These are phyloP conservation scores for Sarcophaga variegata DNA, from an alignment of 2,888 invertebrate genomes.

Conservation along the genomic window DNA sequence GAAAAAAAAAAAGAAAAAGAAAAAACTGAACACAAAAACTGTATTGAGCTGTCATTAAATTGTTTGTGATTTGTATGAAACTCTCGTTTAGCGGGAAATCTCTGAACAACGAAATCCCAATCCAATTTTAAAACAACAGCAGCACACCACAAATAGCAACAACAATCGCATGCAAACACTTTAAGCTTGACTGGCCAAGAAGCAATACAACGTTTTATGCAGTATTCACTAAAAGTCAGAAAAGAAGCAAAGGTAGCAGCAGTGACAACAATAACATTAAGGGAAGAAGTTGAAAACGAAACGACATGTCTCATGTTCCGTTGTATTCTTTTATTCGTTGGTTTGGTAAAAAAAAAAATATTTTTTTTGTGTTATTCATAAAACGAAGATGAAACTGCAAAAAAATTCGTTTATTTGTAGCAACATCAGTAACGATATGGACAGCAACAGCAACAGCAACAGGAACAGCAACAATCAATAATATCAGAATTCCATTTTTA, in stretches of 20 bases:
- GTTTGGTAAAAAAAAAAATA: conserved; percentile 18
- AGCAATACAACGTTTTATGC: conserved; percentile 50
- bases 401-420: conserved; percentile 39
- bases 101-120: conserved; percentile 36
- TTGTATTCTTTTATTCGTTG: conserved; percentile 47
- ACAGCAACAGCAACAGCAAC: conserved; percentile 20
- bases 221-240: neutral
- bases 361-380: conserved; percentile 21
- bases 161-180: conserved; percentile 14
- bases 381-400: conserved; percentile 24
- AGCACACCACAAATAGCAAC: neutral
- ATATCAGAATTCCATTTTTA: conserved; percentile 62
- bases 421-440: conserved; percentile 8
- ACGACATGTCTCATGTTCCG: conserved; percentile 56
- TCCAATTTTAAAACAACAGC: conserved; percentile 3
- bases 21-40: conserved; percentile 37
- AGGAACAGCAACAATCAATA: conserved; percentile 55
- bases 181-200: conserved; percentile 12
- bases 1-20: too few species aligned
- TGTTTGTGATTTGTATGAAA: conserved; percentile 68
- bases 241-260: conserved; percentile 30
- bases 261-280: neutral
- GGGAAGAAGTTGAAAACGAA: conserved; percentile 2
- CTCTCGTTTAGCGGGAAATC: conserved; percentile 62
- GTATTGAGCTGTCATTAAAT: conserved; percentile 71